phyloP scores from a whole-genome alignment of 2,888 invertebrate species.

The Watsonalla binaria region DNA sequence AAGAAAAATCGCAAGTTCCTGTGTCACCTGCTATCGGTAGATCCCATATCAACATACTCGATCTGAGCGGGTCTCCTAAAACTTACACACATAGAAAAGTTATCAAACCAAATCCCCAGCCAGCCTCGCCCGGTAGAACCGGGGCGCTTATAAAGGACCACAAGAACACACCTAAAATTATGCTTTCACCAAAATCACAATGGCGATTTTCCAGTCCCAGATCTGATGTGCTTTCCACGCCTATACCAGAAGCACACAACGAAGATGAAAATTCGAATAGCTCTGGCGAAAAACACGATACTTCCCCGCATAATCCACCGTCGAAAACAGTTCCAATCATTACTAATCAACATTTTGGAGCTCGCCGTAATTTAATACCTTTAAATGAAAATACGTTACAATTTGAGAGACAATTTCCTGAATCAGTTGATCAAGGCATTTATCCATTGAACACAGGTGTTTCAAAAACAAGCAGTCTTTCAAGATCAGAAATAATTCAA shows the following conservation, averaged over 20 bases:
- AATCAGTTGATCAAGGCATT: constrained; percentile 59
- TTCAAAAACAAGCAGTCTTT: constrained; percentile 42
- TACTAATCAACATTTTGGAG: constrained; percentile 72
- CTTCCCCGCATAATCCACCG: constrained; percentile 47
- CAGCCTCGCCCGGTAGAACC: constrained; percentile 77
- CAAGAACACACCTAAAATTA: constrained; percentile 80
- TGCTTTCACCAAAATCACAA: constrained; percentile 83
- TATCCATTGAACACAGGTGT: constrained; percentile 67
- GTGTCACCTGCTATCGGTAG: constrained; percentile 47
- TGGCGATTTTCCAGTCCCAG: constrained; percentile 87
- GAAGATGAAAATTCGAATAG: constrained; percentile 86
- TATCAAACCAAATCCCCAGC: constrained; percentile 68
- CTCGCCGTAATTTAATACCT: constrained; percentile 66
- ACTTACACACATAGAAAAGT: constrained; percentile 82
- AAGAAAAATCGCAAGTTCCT: constrained; percentile 67
- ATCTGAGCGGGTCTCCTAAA: constrained; percentile 85
- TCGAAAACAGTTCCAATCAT: constrained; percentile 69
- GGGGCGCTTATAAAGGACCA: constrained; percentile 71
- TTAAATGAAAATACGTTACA: constrained; percentile 54
- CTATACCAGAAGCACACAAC: constrained; percentile 89
- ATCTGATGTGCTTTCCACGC: constrained; percentile 90
- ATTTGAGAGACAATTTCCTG: constrained; percentile 43
- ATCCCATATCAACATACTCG: constrained; percentile 81
- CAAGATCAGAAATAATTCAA: constrained; percentile 76
- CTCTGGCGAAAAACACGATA: constrained; percentile 75